Base-by-base conservation (phyloP, 2,113 vertebrate genomes). In the Datnioides undecimradiatus region DNA sequence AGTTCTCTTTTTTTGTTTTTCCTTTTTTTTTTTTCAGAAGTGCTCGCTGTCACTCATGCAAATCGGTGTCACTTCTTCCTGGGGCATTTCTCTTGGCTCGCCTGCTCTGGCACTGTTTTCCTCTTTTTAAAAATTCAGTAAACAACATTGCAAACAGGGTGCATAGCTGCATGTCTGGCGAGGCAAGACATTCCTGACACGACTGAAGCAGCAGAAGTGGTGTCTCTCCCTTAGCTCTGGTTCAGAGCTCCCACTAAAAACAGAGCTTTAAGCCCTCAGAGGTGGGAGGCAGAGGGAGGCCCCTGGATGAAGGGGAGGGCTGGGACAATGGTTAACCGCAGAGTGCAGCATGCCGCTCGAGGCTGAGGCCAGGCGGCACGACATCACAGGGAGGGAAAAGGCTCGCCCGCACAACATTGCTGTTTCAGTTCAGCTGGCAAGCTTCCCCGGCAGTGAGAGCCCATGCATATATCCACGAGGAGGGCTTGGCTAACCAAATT, bases 271-370 rank as follows among this genome's bases (percentile, higher is more conserved):
- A 86, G 80, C 77, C 66, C 55, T 59, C 51, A n/a, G 84, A 73
- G 73, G 51, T 69, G 31, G 58, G 68, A 68, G 72, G 67, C 23
- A 41, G 71, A 81, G 88, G 69, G 78, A 85, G 84, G 80, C 82
- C 81, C 71, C 55, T 52, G 84, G 71, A 85, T 88, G 68, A 85
- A 92, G 87, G 51, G 80, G 87, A 77, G 79, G 87, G 83, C 59
- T 51, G 90, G 91, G 88, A 91, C 82, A 46, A 83, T 88, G 93
- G 93, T 94, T 93, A 93, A 93, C 94, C 93, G 76, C 91, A 90
- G 80, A 88, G 82, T 73, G 83, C 69, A 79, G 87, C 80, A 57
- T 83, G 83, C 71, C 19, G 70, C 83, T 88, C 23, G 38, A 70
- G 87, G 75, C 87, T 62, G 80, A 86, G 79, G 73, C 72, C 81